phyloP scores from a whole-genome alignment of 2,113 vertebrate species.

The Orientallactaga bullata region DNA sequence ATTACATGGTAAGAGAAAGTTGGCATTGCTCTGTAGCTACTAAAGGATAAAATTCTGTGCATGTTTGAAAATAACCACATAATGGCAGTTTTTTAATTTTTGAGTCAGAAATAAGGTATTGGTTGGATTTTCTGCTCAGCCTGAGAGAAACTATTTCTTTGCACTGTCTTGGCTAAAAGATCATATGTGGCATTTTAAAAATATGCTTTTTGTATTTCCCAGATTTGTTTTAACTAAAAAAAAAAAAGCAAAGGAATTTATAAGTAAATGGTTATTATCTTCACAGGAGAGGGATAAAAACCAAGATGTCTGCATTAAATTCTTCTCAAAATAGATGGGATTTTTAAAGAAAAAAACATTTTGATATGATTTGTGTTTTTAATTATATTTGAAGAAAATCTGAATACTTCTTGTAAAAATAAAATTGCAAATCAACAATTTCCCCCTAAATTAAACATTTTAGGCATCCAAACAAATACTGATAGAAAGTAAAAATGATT shows the following conservation, averaged over 20 bases:
- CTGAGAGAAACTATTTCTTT: neutral
- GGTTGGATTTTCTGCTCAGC: neutral
- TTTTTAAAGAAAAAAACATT: neutral
- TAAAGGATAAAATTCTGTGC: neutral
- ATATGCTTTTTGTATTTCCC: neutral
- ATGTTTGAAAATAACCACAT: conserved; percentile 33
- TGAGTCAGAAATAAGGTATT: neutral
- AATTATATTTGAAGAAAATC: neutral
- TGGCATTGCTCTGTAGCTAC: neutral
- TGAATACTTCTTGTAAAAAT: neutral
- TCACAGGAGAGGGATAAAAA: neutral
- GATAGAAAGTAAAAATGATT: neutral
- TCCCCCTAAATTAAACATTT: neutral
- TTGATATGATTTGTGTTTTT: neutral
- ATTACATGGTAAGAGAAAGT: neutral
- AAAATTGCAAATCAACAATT: neutral
- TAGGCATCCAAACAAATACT: neutral
- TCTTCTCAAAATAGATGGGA: neutral
- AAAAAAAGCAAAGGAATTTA: neutral
- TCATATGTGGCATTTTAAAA: neutral
- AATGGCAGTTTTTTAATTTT: neutral
- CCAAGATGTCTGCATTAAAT: neutral
- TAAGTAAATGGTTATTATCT: neutral
- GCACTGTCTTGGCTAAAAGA: neutral
- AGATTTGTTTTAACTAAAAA: neutral